Evolutionary conservation across 2,888 invertebrate species (phyloP).

Genomic region (Lathronympha strigana): DNA sequence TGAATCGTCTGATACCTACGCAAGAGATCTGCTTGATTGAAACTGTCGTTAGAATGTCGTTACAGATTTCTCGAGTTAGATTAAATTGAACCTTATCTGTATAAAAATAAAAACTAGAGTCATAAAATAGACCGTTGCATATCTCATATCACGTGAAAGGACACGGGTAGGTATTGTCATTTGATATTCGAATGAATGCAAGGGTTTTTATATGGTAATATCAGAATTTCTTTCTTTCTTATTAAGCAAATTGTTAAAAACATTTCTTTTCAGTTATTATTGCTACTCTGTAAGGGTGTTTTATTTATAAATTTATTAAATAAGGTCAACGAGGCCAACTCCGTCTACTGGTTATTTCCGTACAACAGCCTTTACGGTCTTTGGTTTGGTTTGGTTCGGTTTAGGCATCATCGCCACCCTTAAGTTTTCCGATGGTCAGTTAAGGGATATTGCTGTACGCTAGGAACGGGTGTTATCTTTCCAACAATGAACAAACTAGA

Average conservation of each 20-base stretch:
- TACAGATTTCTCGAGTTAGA: not conserved
- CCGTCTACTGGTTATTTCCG: no score
- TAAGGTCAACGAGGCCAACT: no score
- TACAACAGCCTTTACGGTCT: no score
- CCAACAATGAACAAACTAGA: not conserved
- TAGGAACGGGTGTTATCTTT: not conserved
- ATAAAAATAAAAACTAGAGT: not conserved
- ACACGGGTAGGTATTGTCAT: conserved; percentile 17
- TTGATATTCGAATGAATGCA: conserved; percentile 9
- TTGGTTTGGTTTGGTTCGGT: no score
- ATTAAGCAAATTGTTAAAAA: no score
- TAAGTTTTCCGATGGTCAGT: no score
- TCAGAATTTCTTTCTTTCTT: not conserved
- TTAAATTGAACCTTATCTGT: not conserved
- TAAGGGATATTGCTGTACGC: no score
- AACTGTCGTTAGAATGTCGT: conserved; percentile 13
- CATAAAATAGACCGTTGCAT: not conserved
- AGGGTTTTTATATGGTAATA: not conserved
- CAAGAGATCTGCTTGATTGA: not conserved
- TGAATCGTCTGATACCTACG: not conserved
- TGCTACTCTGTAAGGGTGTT: no score
- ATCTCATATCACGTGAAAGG: conserved; percentile 10
- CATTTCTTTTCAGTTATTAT: no score
- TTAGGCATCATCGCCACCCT: no score
- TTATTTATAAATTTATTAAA: no score